These are phyloP conservation scores for Gadopsis bispinosus DNA, from an alignment of 2,797 vertebrate genomes.

Conservation along the genomic window DNA sequence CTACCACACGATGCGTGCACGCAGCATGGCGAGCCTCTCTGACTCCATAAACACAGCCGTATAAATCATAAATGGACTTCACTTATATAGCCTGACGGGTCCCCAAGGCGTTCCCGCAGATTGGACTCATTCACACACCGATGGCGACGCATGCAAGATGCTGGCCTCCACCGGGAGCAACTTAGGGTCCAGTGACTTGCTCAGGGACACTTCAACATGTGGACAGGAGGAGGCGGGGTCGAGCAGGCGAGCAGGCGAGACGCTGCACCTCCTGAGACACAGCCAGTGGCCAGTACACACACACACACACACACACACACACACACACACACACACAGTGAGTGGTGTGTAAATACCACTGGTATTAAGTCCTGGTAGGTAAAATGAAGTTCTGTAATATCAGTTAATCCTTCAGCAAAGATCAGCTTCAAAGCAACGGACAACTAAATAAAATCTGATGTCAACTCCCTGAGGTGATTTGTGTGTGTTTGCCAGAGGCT, in stretches of 20 bases:
- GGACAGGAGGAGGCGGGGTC: too few species aligned
- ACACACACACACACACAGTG: conserved; percentile 15
- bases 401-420: conserved; percentile 77
- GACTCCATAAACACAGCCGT: conserved; percentile 37
- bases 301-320: conserved; percentile 2
- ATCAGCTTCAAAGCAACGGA: conserved; percentile 62
- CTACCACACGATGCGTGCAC: conserved; percentile 57
- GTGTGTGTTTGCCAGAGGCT: conserved; percentile 44
- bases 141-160: too few species aligned
- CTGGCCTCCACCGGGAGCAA: too few species aligned
- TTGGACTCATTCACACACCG: too few species aligned
- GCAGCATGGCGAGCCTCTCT: conserved; percentile 29
- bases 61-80: too few species aligned
- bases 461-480: conserved; percentile 65
- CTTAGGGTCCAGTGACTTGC: too few species aligned
- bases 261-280: too few species aligned
- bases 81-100: too few species aligned
- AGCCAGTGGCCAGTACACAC: not conserved
- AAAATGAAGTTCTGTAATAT: conserved; percentile 76
- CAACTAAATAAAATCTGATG: conserved; percentile 67
- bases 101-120: too few species aligned
- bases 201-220: too few species aligned
- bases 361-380: conserved; percentile 67
- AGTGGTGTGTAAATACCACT: conserved; percentile 65
- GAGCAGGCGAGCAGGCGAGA: too few species aligned